Conservation (phyloP, 2,113 vertebrate genomes). For the Noturus placidus region DNA sequence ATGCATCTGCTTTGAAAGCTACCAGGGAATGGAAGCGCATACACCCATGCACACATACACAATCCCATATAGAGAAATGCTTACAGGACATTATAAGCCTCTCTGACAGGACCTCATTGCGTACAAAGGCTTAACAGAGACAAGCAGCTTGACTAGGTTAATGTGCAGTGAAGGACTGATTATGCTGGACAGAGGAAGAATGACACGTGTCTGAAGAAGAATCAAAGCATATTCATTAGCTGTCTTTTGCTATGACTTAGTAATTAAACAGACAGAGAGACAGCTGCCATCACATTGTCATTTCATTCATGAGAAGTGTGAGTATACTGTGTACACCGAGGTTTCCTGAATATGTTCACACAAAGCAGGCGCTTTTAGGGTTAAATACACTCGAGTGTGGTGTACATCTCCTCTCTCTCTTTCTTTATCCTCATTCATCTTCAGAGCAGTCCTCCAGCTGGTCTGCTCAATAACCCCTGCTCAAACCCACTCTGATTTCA, state of each 20-base stretch:
- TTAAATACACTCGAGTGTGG: slow-evolving; percentile 24
- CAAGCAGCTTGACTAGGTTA: slow-evolving; percentile 7
- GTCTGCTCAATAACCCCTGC: background rate
- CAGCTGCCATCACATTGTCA: slow-evolving; percentile 36
- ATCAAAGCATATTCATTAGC: slow-evolving; percentile 35
- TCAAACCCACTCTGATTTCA: slow-evolving; percentile 6
- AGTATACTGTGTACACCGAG: background rate
- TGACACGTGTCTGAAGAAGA: background rate
- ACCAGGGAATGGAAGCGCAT: background rate
- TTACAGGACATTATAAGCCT: background rate
- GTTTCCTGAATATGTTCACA: background rate
- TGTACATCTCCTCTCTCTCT: slow-evolving; percentile 29
- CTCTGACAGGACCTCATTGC: slow-evolving; percentile 9
- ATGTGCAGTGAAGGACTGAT: background rate
- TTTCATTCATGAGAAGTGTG: background rate
- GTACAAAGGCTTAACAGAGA: background rate
- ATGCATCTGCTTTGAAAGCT: background rate
- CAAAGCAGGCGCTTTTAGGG: slow-evolving; percentile 11
- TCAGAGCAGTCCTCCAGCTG: slow-evolving; percentile 37
- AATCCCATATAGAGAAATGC: background rate
- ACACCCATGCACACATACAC: background rate
- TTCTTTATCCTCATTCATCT: slow-evolving; percentile 11
- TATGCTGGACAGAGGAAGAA: slow-evolving; percentile 1
- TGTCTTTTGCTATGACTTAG: background rate
- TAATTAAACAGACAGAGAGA: slow-evolving; percentile 40